phyloP scores from a whole-genome alignment of 2,797 vertebrate genomes.

The Sebastes goodei region DNA sequence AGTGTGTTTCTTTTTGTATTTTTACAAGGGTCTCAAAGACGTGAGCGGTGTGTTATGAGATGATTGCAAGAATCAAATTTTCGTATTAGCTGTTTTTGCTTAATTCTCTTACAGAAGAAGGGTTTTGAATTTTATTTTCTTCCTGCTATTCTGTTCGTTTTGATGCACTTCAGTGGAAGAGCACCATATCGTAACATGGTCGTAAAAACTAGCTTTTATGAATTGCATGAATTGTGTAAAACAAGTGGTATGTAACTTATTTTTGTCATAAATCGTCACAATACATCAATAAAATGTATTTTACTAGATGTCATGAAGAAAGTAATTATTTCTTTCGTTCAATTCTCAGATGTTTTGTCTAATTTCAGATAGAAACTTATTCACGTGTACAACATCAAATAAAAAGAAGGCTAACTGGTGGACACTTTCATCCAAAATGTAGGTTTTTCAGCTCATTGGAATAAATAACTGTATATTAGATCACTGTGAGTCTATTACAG shows the following conservation, averaged over 20 bases:
- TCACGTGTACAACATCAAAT: not conserved
- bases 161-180: not conserved
- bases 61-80: slow-evolving; percentile 45
- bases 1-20: slow-evolving; percentile 19
- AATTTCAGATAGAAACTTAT: not conserved
- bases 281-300: too few relatives aligned
- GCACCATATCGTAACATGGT: not conserved
- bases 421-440: not conserved
- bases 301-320: not conserved
- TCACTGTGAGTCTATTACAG: not conserved
- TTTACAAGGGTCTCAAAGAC: slow-evolving; percentile 18
- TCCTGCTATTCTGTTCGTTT: not conserved
- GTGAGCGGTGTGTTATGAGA: slow-evolving; percentile 23
- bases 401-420: not conserved
- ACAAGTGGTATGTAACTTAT: not conserved
- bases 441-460: not conserved
- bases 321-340: not conserved
- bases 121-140: slow-evolving; percentile 3
- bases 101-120: not conserved
- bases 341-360: not conserved
- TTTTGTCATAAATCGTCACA: not conserved
- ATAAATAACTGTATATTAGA: not conserved
- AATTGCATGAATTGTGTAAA: not conserved
- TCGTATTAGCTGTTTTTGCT: not conserved
- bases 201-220: not conserved